Evolutionary conservation across 1,140 invertebrate species (phyloP), one percentile per base, ranked within the genome.

Genomic region (Homarus americanus): DNA sequence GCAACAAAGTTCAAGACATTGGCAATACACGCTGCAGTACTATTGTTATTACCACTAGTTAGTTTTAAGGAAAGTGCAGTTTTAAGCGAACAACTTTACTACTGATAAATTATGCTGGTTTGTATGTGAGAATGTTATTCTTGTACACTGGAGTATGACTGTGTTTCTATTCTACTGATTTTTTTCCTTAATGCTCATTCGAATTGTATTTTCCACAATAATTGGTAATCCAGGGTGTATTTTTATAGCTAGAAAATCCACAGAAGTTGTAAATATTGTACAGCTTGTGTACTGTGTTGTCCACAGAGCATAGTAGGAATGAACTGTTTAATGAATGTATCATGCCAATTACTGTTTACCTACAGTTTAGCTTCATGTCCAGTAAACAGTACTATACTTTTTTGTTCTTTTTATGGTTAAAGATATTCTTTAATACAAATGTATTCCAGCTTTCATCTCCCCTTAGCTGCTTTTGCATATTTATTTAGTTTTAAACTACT

Each of bases 201-300:
- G 12, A 69, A 32, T 7, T 69, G 32, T 69, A 69, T 69, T 69
- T 69, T 69, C 63, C 63, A 32, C 63, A 69, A 28, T 69, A 69
- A 32, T 69, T 69, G 63, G n/a, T 4, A 69, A 32, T 69, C n/a
- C 28, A 32, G 63, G 63, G 63, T 69, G 63, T 69, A 69, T 69
- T 69, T 69, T 69, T 69, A 32, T 69, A 69, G n/a, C n/a, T 69
- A 9, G 63, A 69, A 69, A 32, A 69, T 58, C 53, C 53, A 58
- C 53, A 24, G 53, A 20, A 20, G 9, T 7, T 69, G 63, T 69
- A 69, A 69, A 69, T 69, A 69, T 69, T 69, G 63, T 69, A 69
- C n/a, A 69, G 58, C 24, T 63, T 63, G 4, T 63, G 24, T 63
- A 63, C 24, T 63, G 58, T 63, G 24, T 63, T 20, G 58, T 63